Conservation (phyloP, 2,797 vertebrate genomes). For the Liparis tanakae region DNA sequence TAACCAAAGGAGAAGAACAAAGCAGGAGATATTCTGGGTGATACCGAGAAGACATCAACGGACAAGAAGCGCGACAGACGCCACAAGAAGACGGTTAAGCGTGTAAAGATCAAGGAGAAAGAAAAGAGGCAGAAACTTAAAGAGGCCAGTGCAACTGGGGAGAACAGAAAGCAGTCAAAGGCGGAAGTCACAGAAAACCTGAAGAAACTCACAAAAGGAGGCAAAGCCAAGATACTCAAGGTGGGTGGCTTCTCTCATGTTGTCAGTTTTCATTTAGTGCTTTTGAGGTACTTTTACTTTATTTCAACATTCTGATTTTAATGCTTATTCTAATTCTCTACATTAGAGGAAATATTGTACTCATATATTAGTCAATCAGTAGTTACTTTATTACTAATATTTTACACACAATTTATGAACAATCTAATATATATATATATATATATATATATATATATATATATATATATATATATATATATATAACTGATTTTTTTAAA, state of each 20-base stretch:
- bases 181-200: conserved; percentile 83
- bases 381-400: not conserved
- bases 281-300: not conserved
- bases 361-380: not conserved
- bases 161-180: conserved; percentile 81
- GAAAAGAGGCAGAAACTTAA: conserved; percentile 86
- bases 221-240: conserved; percentile 90
- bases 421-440: not conserved
- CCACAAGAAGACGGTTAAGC: conserved; percentile 89
- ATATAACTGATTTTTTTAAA: not conserved
- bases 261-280: not conserved
- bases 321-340: not conserved
- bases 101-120: conserved; percentile 85
- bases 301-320: not conserved
- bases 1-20: conserved; percentile 88
- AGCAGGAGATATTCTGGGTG: conserved; percentile 89
- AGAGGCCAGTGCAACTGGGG: conserved; percentile 80
- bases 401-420: not conserved
- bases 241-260: conserved; percentile 71
- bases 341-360: conserved; percentile 1
- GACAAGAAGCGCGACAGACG: conserved; percentile 94
- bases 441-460: no score
- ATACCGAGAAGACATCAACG: conserved; percentile 90
- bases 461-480: no score
- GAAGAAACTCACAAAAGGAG: conserved; percentile 89